These are phyloP conservation scores for Tinea pellionella DNA, from an alignment of 2,888 invertebrate species.

Conservation along the genomic window DNA sequence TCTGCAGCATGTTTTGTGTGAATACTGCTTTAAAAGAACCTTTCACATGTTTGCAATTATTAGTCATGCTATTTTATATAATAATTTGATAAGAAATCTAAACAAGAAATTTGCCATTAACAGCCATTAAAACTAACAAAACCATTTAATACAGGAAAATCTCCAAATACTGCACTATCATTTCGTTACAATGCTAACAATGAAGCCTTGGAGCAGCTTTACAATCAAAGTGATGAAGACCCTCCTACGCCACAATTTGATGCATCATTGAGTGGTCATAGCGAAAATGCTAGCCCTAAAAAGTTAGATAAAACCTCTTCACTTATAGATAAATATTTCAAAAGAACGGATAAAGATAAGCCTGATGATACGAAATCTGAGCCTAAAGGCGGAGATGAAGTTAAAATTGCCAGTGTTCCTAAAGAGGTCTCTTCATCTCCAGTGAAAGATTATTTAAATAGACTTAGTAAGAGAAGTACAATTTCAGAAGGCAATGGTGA, in stretches of 20 bases:
- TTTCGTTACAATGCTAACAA: conserved; percentile 83
- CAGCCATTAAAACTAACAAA: conserved; percentile 7
- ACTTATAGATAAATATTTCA: conserved; percentile 63
- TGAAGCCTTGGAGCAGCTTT: conserved; percentile 78
- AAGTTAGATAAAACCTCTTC: conserved; percentile 54
- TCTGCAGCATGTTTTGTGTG: not conserved
- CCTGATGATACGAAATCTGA: conserved; percentile 35
- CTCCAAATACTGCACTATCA: conserved; percentile 62
- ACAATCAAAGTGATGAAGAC: conserved; percentile 72
- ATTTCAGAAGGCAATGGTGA: conserved; percentile 67
- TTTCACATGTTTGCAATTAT: not conserved
- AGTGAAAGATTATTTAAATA: conserved; percentile 68
- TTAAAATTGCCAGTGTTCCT: conserved; percentile 25
- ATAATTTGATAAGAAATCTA: not conserved
- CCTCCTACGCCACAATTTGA: conserved; percentile 59
- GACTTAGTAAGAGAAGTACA: conserved; percentile 71
- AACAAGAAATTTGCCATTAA: not conserved
- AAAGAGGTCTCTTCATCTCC: conserved; percentile 60
- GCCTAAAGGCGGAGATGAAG: conserved; percentile 35
- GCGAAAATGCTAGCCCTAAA: conserved; percentile 54
- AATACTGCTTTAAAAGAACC: conserved; percentile 10
- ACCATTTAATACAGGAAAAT: conserved; percentile 37
- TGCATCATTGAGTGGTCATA: conserved; percentile 36
- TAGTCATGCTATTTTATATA: not conserved
- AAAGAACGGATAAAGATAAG: conserved; percentile 50